Evolutionary conservation across 2,113 vertebrate genomes (phyloP).

Genomic region (Anolis carolinensis): DNA sequence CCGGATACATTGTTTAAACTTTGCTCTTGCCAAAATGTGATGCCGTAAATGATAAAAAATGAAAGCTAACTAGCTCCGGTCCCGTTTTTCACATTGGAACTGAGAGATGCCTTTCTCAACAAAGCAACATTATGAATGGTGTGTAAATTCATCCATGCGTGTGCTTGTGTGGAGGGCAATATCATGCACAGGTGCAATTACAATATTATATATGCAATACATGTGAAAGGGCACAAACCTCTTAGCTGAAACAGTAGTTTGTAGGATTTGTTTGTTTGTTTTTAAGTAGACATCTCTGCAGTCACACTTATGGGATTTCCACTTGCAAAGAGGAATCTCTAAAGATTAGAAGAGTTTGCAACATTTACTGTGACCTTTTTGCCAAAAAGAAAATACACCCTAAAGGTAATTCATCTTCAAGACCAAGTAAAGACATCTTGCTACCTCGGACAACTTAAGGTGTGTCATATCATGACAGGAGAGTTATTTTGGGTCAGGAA

Average conservation of each 20-base stretch:
- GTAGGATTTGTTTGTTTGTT: not conserved
- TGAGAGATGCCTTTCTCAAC: not conserved
- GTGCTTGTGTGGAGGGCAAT: not conserved
- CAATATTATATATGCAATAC: not conserved
- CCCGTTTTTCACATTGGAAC: constrained; percentile 32
- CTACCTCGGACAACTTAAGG: no score
- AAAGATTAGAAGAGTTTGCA: not conserved
- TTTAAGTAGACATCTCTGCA: no score
- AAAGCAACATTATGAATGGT: not conserved
- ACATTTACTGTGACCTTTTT: not conserved
- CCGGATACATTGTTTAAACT: constrained; percentile 41
- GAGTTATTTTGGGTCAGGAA: no score
- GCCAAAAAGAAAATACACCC: not conserved
- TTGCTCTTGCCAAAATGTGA: constrained; percentile 48
- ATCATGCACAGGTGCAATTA: no score
- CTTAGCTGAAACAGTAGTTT: not conserved
- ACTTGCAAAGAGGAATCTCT: not conserved
- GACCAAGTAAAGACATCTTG: no score
- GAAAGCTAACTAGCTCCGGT: constrained; percentile 38
- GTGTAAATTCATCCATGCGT: no score
- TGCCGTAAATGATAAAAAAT: constrained; percentile 28
- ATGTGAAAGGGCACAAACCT: not conserved
- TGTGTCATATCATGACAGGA: no score
- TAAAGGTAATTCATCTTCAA: no score
- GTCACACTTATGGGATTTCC: no score